Evolutionary conservation across 2,797 vertebrate species (phyloP), one percentile per base, ranked within the genome.

Genomic region (Heteromormyrus szaboi): DNA sequence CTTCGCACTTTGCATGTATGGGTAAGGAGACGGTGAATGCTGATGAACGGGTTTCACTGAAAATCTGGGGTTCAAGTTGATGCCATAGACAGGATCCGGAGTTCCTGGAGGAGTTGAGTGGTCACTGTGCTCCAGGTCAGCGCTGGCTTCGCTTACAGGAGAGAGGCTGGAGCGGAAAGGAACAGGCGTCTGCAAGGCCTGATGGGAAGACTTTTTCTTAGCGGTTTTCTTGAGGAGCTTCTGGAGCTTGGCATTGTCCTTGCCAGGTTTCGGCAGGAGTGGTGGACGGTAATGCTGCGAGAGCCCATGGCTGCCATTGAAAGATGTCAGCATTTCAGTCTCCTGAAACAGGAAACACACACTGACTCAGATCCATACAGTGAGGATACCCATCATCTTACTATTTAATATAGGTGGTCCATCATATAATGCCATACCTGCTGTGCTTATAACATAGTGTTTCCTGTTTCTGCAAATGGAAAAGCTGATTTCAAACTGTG

Each of bases 71-170:
- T 92, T 87, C 22, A 76, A 91, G 90, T 92, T 0, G 0, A 29
- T 22, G 7, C 65, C 0, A 0, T 90, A 72, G 44, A 91, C 91
- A 54, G 89, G 84, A 17, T 96, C 95, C 0, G 95, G 96, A 22
- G 95, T 93, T 90, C 88, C 92, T 11, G 95, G 93, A 17, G 96
- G 95, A 81, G 95, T 95, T 72, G 93, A 94, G 90, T 93, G 92
- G 79, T 96, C 95, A 17, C 94, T 94, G 92, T 95, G 90, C 89
- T 99, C 98, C 0, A 96, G 93, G 89, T 99, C 97, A 0, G 97
- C 93, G 92, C 97, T 97, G 1, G 97, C 97, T 92, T 99, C 98
- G 0, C 96, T 98, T 86, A 99, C 98, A 0, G 98, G 98, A 0
- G 98, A 99, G 87, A 99, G 94, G 84, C 95, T 98, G 89, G 96